Conservation (phyloP, 2,888 invertebrate species). For the Catocala sponsa region DNA sequence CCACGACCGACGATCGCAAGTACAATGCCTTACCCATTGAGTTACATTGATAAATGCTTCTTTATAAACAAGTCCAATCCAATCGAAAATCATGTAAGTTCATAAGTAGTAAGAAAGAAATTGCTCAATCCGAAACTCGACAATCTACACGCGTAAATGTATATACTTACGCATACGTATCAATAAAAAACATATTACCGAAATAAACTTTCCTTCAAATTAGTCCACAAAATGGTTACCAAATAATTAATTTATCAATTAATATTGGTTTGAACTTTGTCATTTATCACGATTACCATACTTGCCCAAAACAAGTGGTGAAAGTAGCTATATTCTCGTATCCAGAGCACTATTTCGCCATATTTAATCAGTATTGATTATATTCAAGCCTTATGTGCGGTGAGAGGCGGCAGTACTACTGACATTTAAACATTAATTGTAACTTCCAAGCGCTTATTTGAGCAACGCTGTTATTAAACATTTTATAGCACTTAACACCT, state of each 20-base stretch:
- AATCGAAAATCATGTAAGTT: too few species aligned
- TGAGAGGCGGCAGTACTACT: slow-evolving; percentile 48
- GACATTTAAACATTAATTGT: slow-evolving; percentile 43
- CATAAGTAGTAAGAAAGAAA: too few species aligned
- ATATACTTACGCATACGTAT: too few species aligned
- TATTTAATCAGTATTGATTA: slow-evolving; percentile 46
- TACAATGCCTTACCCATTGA: too few species aligned
- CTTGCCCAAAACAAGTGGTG: slow-evolving; percentile 32
- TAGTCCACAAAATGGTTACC: neutral
- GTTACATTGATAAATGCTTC: too few species aligned
- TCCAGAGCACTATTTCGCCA: slow-evolving; percentile 59
- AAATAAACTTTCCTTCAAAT: neutral
- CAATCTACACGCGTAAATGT: too few species aligned
- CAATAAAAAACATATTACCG: too few species aligned
- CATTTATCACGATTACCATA: slow-evolving; percentile 17
- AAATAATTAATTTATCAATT: slow-evolving; percentile 2
- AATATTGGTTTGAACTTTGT: slow-evolving; percentile 14
- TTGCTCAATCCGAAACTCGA: too few species aligned
- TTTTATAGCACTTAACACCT: slow-evolving; percentile 9
- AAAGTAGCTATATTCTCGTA: slow-evolving; percentile 55
- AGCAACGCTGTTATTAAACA: slow-evolving; percentile 2
- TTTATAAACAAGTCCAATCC: too few species aligned
- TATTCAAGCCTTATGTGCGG: slow-evolving; percentile 33
- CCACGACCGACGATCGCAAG: too few species aligned
- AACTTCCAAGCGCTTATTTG: neutral